A percentile compares a stretch with the other conserved stretches of the same genome.
These are phyloP conservation scores for Apus apus DNA, from an alignment of 2,113 vertebrate genomes.

Conservation along the genomic window DNA sequence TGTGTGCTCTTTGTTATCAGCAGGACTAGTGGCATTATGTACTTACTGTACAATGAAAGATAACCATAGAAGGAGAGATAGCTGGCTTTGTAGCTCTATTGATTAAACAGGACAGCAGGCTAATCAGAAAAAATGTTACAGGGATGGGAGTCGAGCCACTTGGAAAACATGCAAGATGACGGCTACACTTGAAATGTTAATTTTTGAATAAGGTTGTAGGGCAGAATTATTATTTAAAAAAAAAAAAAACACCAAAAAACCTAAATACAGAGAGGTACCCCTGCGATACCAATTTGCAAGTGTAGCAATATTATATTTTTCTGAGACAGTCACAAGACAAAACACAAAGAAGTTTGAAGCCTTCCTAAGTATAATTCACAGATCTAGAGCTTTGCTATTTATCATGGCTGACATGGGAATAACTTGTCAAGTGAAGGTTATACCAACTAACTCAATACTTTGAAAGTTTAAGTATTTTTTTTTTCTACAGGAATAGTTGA, in stretches of 20 bases:
- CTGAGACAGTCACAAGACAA: not conserved
- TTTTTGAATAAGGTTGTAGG: not conserved
- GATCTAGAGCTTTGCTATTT: not conserved
- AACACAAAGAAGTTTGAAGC: not conserved
- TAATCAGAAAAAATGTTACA: slow-evolving; percentile 63
- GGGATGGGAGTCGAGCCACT: not conserved
- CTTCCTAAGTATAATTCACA: not conserved
- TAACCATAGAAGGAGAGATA: slow-evolving; percentile 64
- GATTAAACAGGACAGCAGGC: slow-evolving; percentile 70
- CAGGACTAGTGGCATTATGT: slow-evolving; percentile 51
- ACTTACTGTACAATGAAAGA: slow-evolving; percentile 69
- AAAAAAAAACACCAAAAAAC: not conserved
- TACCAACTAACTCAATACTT: not conserved
- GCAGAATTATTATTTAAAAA: not conserved
- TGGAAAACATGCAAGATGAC: slow-evolving; percentile 40
- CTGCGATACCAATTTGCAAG: not conserved
- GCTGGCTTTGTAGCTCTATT: slow-evolving; percentile 62
- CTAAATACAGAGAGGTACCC: not conserved
- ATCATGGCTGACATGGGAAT: not conserved
- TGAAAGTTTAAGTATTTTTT: not conserved
- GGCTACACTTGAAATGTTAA: slow-evolving; percentile 30
- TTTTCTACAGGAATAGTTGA: not conserved
- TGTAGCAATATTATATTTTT: not conserved
- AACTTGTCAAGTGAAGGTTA: not conserved
- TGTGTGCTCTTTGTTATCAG: slow-evolving; percentile 69